Evolutionary conservation across 2,113 vertebrate species (phyloP).

Genomic region (Lophura nycthemera): DNA sequence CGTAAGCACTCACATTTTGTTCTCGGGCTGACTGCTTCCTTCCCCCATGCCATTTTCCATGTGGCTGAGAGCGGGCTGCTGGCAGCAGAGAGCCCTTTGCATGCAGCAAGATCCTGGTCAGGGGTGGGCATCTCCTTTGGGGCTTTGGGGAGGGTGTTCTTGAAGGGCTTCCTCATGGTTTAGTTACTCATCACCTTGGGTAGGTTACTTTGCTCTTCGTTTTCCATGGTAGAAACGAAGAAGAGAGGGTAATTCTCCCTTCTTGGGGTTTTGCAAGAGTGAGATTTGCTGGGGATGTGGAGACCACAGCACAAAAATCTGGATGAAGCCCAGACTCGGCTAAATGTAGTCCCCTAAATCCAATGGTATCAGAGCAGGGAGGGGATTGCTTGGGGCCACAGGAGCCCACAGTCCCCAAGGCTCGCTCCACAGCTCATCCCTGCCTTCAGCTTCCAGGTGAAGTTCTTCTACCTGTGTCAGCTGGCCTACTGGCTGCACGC

Average conservation of each 20-base stretch:
- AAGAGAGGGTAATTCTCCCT: background rate
- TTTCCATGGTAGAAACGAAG: background rate
- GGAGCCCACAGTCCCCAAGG: background rate
- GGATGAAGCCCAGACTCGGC: accelerated
- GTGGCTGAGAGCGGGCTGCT: background rate
- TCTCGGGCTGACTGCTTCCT: conserved; percentile 34
- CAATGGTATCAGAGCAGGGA: accelerated
- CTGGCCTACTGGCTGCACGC: conserved; percentile 96
- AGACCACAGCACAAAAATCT: background rate
- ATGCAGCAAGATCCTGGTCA: accelerated
- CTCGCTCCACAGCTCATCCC: background rate
- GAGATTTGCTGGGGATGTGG: background rate
- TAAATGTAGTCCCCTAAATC: background rate
- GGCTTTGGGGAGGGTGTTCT: background rate
- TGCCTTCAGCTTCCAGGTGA: conserved; percentile 92
- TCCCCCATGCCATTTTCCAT: background rate
- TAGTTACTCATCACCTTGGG: background rate
- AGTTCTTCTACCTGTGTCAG: conserved; percentile 98
- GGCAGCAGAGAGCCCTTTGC: background rate
- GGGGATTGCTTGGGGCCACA: accelerated
- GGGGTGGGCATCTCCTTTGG: accelerated
- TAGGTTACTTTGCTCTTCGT: background rate
- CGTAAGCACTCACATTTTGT: conserved; percentile 79
- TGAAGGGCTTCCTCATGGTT: background rate
- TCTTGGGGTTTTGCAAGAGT: background rate